Conservation (phyloP, 2,113 vertebrate species). For the Brachypodius melanocephalos region DNA sequence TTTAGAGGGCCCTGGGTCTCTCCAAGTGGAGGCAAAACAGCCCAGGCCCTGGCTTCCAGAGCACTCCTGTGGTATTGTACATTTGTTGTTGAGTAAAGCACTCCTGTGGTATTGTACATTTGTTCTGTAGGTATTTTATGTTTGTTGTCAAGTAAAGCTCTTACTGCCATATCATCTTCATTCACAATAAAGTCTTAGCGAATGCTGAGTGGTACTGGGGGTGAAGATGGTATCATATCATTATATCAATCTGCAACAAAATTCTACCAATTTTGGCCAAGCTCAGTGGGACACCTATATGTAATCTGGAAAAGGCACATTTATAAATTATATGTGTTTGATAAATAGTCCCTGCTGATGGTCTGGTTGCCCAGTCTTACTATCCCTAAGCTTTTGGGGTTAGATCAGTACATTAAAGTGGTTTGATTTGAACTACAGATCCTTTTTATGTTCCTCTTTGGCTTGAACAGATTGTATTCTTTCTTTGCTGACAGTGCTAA, state of each 20-base stretch:
- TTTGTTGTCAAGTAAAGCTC: background rate
- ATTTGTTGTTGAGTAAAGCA: background rate
- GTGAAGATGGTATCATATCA: background rate
- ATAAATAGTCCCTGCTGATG: background rate
- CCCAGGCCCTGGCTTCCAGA: background rate
- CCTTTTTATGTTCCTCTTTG: background rate
- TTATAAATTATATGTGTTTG: background rate
- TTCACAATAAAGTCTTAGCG: rapidly evolving
- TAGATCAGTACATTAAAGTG: rapidly evolving
- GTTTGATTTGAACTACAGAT: background rate
- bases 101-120: too few species aligned
- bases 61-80: too few species aligned
- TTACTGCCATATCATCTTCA: background rate
- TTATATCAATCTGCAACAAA: background rate
- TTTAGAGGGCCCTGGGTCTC: background rate
- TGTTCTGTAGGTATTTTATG: background rate
- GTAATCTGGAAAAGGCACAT: background rate
- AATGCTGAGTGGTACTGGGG: background rate
- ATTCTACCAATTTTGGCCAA: background rate
- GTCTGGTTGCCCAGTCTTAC: background rate
- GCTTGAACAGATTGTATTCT: background rate
- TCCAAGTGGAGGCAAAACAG: background rate
- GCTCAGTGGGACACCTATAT: rapidly evolving
- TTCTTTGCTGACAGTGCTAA: background rate
- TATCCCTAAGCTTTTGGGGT: background rate